These are phyloP conservation scores for Drosophila willistoni DNA, from an alignment of 1,140 invertebrate genomes.

Conservation along the genomic window DNA sequence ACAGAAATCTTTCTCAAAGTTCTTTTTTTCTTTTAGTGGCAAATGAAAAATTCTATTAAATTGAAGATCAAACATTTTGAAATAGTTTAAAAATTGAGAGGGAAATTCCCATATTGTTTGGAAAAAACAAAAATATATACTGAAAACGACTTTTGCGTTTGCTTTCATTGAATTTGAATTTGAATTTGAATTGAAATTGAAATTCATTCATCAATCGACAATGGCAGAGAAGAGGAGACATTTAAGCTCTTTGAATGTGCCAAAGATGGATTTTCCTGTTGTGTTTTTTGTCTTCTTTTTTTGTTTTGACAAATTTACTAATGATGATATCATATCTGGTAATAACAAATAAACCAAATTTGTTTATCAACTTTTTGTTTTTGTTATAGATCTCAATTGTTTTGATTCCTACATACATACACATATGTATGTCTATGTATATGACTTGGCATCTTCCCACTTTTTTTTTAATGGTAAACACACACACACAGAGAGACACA, in stretches of 20 bases:
- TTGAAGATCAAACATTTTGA: too few species aligned
- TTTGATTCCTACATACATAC: neutral
- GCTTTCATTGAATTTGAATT: too few species aligned
- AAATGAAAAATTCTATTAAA: too few species aligned
- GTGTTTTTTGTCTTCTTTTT: too few species aligned
- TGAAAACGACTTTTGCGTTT: too few species aligned
- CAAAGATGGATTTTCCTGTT: slow-evolving; percentile 5
- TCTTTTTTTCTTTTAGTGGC: too few species aligned
- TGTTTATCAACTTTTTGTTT: neutral
- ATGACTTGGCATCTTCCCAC: neutral
- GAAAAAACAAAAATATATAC: too few species aligned
- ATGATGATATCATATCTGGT: slow-evolving; percentile 9
- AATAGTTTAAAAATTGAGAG: too few species aligned
- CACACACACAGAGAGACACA: neutral
- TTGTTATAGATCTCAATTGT: slow-evolving; percentile 10
- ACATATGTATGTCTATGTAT: too few species aligned
- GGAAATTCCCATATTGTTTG: too few species aligned
- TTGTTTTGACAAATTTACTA: neutral
- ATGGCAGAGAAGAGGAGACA: neutral
- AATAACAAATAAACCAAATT: slow-evolving; percentile 1
- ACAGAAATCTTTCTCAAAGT: too few species aligned
- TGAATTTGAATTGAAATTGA: too few species aligned
- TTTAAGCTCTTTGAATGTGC: neutral
- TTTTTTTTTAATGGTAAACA: slow-evolving; percentile 5
- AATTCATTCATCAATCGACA: neutral